Evolutionary conservation across 2,797 vertebrate species (phyloP), one percentile per base, ranked within the genome.

Genomic region (Typhlichthys subterraneus): DNA sequence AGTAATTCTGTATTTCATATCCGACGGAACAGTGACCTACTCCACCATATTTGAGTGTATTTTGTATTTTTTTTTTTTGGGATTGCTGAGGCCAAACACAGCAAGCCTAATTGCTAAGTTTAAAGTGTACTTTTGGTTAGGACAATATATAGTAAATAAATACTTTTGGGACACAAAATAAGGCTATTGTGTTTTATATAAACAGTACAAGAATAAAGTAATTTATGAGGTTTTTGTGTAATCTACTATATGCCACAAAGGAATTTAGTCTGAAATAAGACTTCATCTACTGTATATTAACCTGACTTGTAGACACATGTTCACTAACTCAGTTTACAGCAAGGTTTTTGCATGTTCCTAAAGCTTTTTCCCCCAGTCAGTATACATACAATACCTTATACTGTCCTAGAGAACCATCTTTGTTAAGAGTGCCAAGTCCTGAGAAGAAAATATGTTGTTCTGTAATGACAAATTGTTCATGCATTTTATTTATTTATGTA

Each of bases 1-100:
- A 62, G 29, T 63, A 12, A 15, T 63, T 45, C 52, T 59, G 2
- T 5, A 15, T 59, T 17, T 49, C 33, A 14, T 17, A 52, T 15
- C 56, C 72, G 76, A 81, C 55, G 54, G 62, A 45, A 58, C 45
- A 33, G 69, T 68, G 59, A 11, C 45, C 42, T 29, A 50, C 29
- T 58, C 63, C 73, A 58, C 56, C 64, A 57, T 75, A 61, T 84
- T 80, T 83, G 59, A 80, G 79, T 64, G 61, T 29, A 29, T 57
- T 57, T 67, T 67, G 70, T 65, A 73, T 6, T 38, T 8, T 1
- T 38, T 38, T 38, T 38, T 38, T 38, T 38, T 38, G 1, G 33
- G 33, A 6, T 8, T 38, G 8, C 23, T 23, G 23, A 6, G 8
- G 31, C 29, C 61, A 50, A 61, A 38, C 23, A 23, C 23, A 23